Percentiles rank a stretch among this genome's conserved stretches.
These are phyloP conservation scores for Calliphora vomitoria DNA, from an alignment of 2,888 invertebrate genomes.

Conservation along the genomic window DNA sequence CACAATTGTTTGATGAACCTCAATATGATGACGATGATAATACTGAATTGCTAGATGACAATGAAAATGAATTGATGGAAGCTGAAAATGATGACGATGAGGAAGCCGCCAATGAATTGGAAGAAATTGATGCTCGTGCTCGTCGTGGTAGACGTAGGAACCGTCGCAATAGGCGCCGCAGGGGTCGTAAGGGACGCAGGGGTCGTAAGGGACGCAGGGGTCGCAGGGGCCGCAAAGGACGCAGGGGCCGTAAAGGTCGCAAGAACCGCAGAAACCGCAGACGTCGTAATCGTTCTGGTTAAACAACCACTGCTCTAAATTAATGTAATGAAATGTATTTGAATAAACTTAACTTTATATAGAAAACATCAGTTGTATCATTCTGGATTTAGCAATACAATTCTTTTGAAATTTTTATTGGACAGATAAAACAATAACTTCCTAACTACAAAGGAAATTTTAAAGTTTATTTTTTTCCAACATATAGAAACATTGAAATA, in stretches of 20 bases:
- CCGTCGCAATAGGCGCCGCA: background rate
- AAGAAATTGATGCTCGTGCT: constrained; percentile 14
- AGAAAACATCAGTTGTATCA: too few species aligned
- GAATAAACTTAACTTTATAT: too few species aligned
- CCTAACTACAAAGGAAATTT: too few species aligned
- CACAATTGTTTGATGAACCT: constrained; percentile 4
- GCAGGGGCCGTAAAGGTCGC: background rate
- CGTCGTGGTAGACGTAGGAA: constrained; percentile 28
- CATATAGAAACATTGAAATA: too few species aligned
- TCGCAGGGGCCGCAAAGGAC: constrained; percentile 2
- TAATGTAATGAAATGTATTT: too few species aligned
- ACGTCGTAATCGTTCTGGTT: constrained; percentile 21
- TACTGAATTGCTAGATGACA: constrained; percentile 21
- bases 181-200: background rate
- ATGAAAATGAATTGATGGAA: constrained; percentile 21
- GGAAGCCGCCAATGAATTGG: constrained; percentile 20
- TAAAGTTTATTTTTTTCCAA: too few species aligned
- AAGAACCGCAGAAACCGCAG: background rate
- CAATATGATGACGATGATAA: background rate
- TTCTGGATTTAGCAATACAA: too few species aligned
- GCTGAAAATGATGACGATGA: constrained; percentile 9
- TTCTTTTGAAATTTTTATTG: too few species aligned
- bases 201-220: constrained; percentile 1
- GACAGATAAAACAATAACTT: too few species aligned
- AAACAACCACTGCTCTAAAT: background rate